Conservation (phyloP, 2,797 vertebrate species). For the Luscinia megarhynchos region DNA sequence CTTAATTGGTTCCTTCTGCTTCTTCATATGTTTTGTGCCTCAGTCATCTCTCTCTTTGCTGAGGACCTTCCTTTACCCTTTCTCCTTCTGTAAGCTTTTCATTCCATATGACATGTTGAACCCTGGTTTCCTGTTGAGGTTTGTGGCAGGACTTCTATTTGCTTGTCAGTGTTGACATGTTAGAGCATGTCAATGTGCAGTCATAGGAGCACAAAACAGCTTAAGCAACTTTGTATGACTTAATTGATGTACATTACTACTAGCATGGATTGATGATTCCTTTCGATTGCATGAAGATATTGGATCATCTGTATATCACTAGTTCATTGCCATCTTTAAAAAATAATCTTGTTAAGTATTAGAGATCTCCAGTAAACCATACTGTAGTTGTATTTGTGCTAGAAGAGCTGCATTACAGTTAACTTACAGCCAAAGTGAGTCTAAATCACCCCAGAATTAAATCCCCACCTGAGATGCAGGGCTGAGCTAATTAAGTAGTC, state of each 20-base stretch:
- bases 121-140: neutral
- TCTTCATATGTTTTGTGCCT: constrained; percentile 22
- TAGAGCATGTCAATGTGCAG: neutral
- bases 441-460: neutral
- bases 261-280: neutral
- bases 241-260: neutral
- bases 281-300: neutral
- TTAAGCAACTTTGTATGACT: neutral
- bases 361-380: neutral
- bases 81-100: neutral
- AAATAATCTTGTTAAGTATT: neutral
- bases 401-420: neutral
- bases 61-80: neutral
- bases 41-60: neutral
- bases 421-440: neutral
- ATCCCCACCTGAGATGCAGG: neutral
- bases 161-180: neutral
- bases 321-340: neutral
- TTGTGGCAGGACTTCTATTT: neutral
- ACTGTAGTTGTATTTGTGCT: neutral
- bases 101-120: neutral
- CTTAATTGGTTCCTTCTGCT: constrained; percentile 14
- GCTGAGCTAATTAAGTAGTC: neutral
- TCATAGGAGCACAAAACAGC: neutral
- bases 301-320: neutral